A percentile compares a stretch with the other conserved stretches of the same genome.
Evolutionary conservation across 2,888 invertebrate species (phyloP).

Genomic region (Blastobasis lacticolella): DNA sequence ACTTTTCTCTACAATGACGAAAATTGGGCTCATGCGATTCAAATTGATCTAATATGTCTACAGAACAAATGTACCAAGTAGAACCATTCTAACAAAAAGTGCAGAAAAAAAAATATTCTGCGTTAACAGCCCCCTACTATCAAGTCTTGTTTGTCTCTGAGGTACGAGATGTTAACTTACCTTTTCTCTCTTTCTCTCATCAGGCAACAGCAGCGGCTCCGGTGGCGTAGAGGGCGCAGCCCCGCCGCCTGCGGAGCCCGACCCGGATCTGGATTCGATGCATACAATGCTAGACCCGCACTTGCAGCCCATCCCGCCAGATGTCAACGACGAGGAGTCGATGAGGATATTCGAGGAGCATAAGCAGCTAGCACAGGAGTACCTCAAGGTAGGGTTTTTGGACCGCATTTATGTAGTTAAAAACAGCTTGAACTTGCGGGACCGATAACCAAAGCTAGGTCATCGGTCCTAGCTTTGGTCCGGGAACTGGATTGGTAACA

Average conservation of each 20-base stretch:
- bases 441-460: too few relatives aligned
- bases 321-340: slow-evolving; percentile 83
- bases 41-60: too few relatives aligned
- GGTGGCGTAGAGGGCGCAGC: slow-evolving; percentile 42
- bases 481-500: too few relatives aligned
- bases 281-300: slow-evolving; percentile 87
- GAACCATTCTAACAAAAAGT: too few relatives aligned
- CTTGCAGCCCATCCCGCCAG: slow-evolving; percentile 88
- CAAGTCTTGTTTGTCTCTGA: background rate
- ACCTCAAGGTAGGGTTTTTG: slow-evolving; percentile 78
- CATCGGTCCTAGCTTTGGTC: too few relatives aligned
- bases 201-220: slow-evolving; percentile 66
- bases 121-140: background rate
- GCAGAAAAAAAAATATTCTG: too few relatives aligned
- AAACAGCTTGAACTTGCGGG: too few relatives aligned
- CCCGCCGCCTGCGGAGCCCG: slow-evolving; percentile 59
- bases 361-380: slow-evolving; percentile 90
- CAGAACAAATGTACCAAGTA: too few relatives aligned
- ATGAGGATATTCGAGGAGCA: slow-evolving; percentile 91
- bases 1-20: too few relatives aligned
- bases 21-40: too few relatives aligned
- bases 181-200: background rate
- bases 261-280: slow-evolving; percentile 78
- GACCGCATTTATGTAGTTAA: too few relatives aligned
- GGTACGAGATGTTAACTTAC: background rate